Evolutionary conservation across 2,888 invertebrate species (phyloP), one percentile per base, ranked within the genome.

Genomic region (Protonemura montana): DNA sequence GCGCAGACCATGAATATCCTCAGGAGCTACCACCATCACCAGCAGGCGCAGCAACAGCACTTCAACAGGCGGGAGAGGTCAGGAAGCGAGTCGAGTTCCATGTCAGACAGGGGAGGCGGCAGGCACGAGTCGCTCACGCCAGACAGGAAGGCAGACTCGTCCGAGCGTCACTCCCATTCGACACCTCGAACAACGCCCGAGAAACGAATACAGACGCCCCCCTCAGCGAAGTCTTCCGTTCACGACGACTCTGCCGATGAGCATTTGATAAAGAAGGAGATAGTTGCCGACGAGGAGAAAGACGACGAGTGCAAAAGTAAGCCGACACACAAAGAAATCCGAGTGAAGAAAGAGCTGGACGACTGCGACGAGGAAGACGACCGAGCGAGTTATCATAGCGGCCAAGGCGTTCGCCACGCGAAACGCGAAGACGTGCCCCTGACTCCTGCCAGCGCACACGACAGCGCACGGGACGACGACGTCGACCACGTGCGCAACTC

Each of bases 1-100:
- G 94, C 96, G 0, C 97, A 97, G 90, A 96, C 97, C 0, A 96
- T 97, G 96, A 96, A 94, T 90, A 93, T 97, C 89, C 91, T 97
- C 85, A 93, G 97, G 89, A 95, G 94, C 89, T 97, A 97, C 90
- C 88, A 88, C 28, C 88, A 87, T 76, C 94, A 96, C 89, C 94
- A 94, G 86, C 93, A 93, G 87, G 88, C 88, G 35, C 88, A 89
- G 85, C 92, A 92, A 88, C 91, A 91, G 85, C 92, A 93, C 86
- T 95, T 94, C 89, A 85, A 76, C 81, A 86, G 30, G 93, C 93
- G 97, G 82, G 97, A 97, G 90, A 93, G 97, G 88, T 97, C 97
- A 90, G 97, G 97, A 28, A 97, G 97, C 90, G 97, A 97, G 90
- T 97, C 97, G 0, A 97, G 97, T 91, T 97, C 97, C 0, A 95